Conservation (phyloP, 2,888 invertebrate species). For the Brenthis ino region DNA sequence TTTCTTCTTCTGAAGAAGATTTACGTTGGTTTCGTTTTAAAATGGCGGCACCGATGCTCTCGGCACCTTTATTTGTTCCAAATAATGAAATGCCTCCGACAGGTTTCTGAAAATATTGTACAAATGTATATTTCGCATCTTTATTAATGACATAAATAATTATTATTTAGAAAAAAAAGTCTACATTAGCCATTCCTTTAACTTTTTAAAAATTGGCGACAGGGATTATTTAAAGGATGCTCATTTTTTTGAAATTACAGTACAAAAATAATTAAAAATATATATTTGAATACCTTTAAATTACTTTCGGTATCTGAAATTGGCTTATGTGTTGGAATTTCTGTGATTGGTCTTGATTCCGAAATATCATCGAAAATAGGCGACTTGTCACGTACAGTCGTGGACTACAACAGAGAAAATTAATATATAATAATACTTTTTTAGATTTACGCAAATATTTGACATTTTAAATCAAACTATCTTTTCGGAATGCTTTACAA, state of each 20-base stretch:
- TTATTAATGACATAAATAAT: not conserved
- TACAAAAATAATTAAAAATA: not conserved
- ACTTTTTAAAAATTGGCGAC: not conserved
- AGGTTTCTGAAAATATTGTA: conserved; percentile 76
- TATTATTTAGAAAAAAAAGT: not conserved
- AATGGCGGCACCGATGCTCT: conserved; percentile 71
- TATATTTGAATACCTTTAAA: conserved; percentile 10
- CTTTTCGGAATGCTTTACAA: too few relatives aligned
- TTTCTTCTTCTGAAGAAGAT: conserved; percentile 59
- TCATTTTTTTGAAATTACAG: too few relatives aligned
- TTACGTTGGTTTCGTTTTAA: conserved; percentile 62
- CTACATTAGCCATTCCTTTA: not conserved
- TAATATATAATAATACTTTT: not conserved
- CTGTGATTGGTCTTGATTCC: conserved; percentile 31
- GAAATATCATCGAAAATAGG: conserved; percentile 52
- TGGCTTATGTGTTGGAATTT: conserved; percentile 18
- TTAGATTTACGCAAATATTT: too few relatives aligned
- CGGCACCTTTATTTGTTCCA: conserved; percentile 66
- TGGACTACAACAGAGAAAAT: conserved; percentile 18
- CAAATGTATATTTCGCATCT: not conserved
- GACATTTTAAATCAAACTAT: too few relatives aligned
- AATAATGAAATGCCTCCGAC: conserved; percentile 83
- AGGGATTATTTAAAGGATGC: too few relatives aligned
- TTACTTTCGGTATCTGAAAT: conserved; percentile 5
- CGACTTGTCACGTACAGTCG: conserved; percentile 37